These are phyloP conservation scores for Coturnix japonica DNA, from an alignment of 2,113 vertebrate species.

Conservation along the genomic window DNA sequence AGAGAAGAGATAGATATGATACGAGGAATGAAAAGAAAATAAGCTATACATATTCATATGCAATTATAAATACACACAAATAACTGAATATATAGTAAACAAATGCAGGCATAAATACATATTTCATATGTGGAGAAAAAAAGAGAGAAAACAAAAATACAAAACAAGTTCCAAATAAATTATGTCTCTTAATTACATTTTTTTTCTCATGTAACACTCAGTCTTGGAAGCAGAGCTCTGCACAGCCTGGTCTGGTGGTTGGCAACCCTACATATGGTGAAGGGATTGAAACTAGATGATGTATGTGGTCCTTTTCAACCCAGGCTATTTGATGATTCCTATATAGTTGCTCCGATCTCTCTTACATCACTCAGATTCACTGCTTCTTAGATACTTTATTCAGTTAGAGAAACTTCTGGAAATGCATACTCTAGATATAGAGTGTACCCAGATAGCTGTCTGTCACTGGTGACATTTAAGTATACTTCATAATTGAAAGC, in stretches of 20 bases:
- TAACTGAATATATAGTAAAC: not conserved
- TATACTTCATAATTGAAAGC: not conserved
- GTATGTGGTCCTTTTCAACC: too few species aligned
- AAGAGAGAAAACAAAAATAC: fast-evolving
- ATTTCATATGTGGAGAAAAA: not conserved
- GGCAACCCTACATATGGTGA: too few species aligned
- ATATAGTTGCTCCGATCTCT: fast-evolving
- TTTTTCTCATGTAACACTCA: not conserved
- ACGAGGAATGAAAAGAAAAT: not conserved
- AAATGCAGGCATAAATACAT: not conserved
- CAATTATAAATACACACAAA: not conserved
- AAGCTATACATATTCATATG: not conserved
- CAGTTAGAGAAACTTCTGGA: not conserved
- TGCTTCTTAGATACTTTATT: not conserved
- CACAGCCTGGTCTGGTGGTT: too few species aligned
- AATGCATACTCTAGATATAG: not conserved
- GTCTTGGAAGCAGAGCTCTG: not conserved
- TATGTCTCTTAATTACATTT: not conserved
- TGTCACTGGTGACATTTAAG: not conserved
- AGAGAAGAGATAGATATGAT: not conserved
- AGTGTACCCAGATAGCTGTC: not conserved
- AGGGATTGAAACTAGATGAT: too few species aligned
- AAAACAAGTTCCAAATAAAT: not conserved
- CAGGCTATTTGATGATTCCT: not conserved
- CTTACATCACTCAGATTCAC: not conserved